A percentile compares a stretch with the other conserved stretches of the same genome.
Evolutionary conservation across 2,888 invertebrate genomes (phyloP).

Genomic region (Spialia ferax): DNA sequence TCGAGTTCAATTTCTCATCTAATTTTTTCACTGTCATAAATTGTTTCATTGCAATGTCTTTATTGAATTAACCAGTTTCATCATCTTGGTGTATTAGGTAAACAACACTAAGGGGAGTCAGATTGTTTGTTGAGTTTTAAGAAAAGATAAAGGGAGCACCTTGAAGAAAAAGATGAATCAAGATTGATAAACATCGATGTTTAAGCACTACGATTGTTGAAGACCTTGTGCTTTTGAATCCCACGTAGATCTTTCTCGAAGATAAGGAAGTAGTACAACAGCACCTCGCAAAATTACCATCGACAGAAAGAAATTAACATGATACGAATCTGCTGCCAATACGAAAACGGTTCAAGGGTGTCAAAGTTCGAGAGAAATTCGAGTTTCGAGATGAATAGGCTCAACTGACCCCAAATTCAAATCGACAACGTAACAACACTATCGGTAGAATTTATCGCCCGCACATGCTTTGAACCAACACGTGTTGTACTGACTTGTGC

Average conservation of each 20-base stretch:
- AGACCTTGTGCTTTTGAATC: conserved; percentile 20
- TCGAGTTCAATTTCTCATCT: background rate
- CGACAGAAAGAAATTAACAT: conserved; percentile 36
- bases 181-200: conserved; percentile 14
- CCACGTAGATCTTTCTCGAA: conserved; percentile 12
- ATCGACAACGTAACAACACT: conserved; percentile 37
- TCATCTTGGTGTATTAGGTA: too few relatives aligned
- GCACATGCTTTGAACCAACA: conserved; percentile 25
- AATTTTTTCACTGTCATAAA: background rate
- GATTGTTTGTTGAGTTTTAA: background rate
- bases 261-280: conserved; percentile 20
- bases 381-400: conserved; percentile 37
- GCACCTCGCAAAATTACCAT: conserved; percentile 28
- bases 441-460: conserved; percentile 35
- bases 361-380: conserved; percentile 40
- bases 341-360: conserved; percentile 32
- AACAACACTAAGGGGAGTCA: background rate
- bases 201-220: background rate
- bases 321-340: conserved; percentile 32
- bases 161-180: conserved; percentile 2
- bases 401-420: conserved; percentile 36
- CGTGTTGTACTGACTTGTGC: conserved; percentile 17
- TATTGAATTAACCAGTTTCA: too few relatives aligned
- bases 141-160: background rate
- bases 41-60: too few relatives aligned